Base-by-base conservation (phyloP, 2,888 invertebrate species). In the Brenthis ino region DNA sequence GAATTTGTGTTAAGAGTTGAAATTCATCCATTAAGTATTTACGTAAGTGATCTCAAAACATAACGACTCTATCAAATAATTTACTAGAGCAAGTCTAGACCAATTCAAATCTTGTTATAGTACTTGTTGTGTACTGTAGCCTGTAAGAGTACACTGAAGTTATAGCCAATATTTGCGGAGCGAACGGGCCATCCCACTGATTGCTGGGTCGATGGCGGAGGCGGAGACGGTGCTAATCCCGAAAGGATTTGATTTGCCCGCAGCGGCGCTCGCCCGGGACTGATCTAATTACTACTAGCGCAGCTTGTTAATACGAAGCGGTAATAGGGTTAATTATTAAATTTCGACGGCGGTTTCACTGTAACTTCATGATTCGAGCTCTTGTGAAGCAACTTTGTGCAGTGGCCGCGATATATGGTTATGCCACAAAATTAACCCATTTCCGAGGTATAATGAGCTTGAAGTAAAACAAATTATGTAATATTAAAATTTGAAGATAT, bases 301-400 rank as follows among this genome's bases (percentile, higher is more conserved):
- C 58, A 56, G 64, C 64, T 69, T 57, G 67, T 56, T 70, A 61
- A 67, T 68, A 64, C 57, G 61, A 50, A 58, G 64, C 69, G 64
- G 70, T 73, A 69, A 72, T 73, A 54, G 58, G 60, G 67, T 72
- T 67, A 65, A 71, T 72, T 68, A 72, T 73, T 73, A 67, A 71
- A 70, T 70, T 69, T 64, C 28, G 16, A 67, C 48, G 47, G 51
- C 53, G 37, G 64, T 54, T 55, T 56, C 65, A 28, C 16, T 43
- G 63, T 50, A 56, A 58, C 65, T 53, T 65, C 57, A 54, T 53
- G 47, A 55, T 61, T 56, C 24, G 47, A 64, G 63, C 54, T 24
- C 47, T 48, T 51, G 20, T 43, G 13, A 55, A 57, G 47, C 13
- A 58, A 47, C 16, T 47, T 24, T 43, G 64, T 33, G 47, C 47